Percentiles rank a stretch among this genome's conserved stretches.
Conservation (phyloP, 2,113 vertebrate genomes). For the Oryzias javanicus region DNA sequence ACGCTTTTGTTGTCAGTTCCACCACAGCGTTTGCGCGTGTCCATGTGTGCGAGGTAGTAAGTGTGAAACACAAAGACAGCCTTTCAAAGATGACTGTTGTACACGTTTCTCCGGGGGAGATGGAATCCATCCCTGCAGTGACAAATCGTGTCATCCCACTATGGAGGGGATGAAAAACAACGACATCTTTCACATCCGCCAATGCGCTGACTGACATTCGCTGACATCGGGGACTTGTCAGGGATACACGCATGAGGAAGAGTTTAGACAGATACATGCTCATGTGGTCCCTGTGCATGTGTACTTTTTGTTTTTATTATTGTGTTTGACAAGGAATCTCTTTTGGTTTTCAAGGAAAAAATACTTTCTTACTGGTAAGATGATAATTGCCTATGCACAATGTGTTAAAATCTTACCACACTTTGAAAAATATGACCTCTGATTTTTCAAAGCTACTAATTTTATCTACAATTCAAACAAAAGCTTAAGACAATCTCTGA, state of each 20-base stretch:
- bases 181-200: constrained; percentile 83
- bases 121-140: constrained; percentile 86
- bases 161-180: constrained; percentile 85
- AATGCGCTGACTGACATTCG: constrained; percentile 79
- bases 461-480: no score
- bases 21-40: constrained; percentile 48
- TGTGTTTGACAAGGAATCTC: neutral
- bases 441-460: no score
- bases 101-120: constrained; percentile 89
- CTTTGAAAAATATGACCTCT: no score
- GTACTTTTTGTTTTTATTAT: constrained; percentile 19
- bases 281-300: constrained; percentile 27
- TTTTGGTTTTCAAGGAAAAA: neutral
- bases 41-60: constrained; percentile 84
- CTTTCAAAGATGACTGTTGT: constrained; percentile 85
- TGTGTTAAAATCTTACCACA: neutral
- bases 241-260: constrained; percentile 29
- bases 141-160: constrained; percentile 89
- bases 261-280: constrained; percentile 19
- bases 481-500: no score
- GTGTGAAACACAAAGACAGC: constrained; percentile 89
- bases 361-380: neutral
- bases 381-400: neutral
- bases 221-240: constrained; percentile 62
- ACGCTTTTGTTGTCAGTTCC: constrained; percentile 72